Percentiles rank a stretch among this genome's conserved stretches.
Evolutionary conservation across 2,113 vertebrate species (phyloP).

Genomic region (Aldabrachelys gigantea): DNA sequence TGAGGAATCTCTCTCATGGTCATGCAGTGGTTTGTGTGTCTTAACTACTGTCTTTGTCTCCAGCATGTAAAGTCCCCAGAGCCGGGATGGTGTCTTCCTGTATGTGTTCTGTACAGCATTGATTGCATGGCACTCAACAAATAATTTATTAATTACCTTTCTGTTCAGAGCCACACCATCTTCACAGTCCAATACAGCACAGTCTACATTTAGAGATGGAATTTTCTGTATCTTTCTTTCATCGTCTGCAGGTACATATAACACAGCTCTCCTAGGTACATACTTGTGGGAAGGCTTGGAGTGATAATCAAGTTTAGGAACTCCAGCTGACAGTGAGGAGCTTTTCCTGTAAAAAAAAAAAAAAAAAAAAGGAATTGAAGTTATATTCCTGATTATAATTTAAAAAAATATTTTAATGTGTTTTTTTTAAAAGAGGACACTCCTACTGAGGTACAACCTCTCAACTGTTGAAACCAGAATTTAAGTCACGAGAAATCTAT

Average conservation of each 20-base stretch:
- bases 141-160: slow-evolving; percentile 86
- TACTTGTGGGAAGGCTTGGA: slow-evolving; percentile 81
- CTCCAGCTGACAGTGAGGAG: neutral
- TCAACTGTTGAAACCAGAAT: neutral
- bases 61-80: slow-evolving; percentile 14
- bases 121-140: neutral
- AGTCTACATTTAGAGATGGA: slow-evolving; percentile 89
- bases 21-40: neutral
- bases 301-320: slow-evolving; percentile 43
- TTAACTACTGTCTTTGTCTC: slow-evolving; percentile 18
- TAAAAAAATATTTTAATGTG: neutral
- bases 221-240: slow-evolving; percentile 95
- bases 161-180: slow-evolving; percentile 95
- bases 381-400: slow-evolving; percentile 24
- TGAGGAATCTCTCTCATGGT: neutral
- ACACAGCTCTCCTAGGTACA: slow-evolving; percentile 90
- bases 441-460: neutral
- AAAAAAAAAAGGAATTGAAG: neutral
- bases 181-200: slow-evolving; percentile 95
- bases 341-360: slow-evolving; percentile 57
- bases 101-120: neutral
- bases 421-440: slow-evolving; percentile 1
- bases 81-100: slow-evolving; percentile 15
- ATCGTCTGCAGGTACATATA: slow-evolving; percentile 95
- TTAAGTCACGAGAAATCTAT: neutral